Conservation (phyloP, 2,113 vertebrate species). For the Anguilla rostrata region DNA sequence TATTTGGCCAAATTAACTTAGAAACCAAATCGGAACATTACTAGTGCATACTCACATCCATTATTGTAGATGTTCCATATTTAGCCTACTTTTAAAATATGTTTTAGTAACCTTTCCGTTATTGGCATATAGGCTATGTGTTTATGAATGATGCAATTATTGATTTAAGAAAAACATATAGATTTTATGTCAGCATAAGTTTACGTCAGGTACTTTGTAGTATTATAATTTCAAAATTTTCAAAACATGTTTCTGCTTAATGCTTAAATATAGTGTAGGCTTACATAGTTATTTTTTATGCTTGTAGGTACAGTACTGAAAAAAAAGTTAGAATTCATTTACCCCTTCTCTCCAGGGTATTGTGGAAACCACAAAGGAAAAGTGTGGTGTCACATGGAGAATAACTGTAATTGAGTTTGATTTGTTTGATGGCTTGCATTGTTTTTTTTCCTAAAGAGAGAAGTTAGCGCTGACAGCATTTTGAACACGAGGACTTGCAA, state of each 20-base stretch:
- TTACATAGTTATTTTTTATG: background rate
- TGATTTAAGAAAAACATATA: too few relatives aligned
- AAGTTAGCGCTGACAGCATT: conserved; percentile 46
- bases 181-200: too few relatives aligned
- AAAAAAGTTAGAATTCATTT: background rate
- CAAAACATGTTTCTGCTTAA: background rate
- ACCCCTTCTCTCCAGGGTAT: conserved; percentile 9
- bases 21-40: background rate
- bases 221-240: too few relatives aligned
- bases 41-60: background rate
- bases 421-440: conserved; percentile 58
- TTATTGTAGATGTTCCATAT: background rate
- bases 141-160: too few relatives aligned
- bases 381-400: conserved; percentile 40
- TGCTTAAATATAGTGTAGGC: background rate
- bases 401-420: conserved; percentile 58
- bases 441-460: conserved; percentile 49
- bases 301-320: background rate
- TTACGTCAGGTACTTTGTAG: too few relatives aligned
- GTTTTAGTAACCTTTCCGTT: too few relatives aligned
- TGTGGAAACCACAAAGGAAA: conserved; percentile 1
- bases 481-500: conserved; percentile 41
- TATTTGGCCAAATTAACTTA: background rate
- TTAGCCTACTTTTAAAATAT: background rate
- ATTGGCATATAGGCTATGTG: too few relatives aligned